Percentiles rank a stretch among this genome's conserved stretches.
Evolutionary conservation across 35 echinoderm and acorn worm species (phyloP).

Genomic region (Strongylocentrotus purpuratus): DNA sequence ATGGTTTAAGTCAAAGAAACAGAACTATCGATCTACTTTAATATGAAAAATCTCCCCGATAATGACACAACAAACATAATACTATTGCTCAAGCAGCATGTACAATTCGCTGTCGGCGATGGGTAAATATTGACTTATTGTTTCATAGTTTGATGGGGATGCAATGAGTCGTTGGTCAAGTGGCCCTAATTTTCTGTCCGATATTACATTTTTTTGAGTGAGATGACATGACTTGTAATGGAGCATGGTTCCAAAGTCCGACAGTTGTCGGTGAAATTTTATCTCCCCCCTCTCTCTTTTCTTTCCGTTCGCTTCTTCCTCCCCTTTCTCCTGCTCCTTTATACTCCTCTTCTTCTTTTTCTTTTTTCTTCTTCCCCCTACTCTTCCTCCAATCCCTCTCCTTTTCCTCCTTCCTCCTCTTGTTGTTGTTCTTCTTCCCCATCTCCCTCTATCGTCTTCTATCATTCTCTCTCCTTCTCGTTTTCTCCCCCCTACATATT

Average conservation of each 20-base stretch:
- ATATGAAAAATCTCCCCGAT: too few relatives aligned
- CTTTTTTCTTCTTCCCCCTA: background rate
- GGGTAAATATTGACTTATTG: too few relatives aligned
- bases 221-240: too few relatives aligned
- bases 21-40: too few relatives aligned
- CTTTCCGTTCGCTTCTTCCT: background rate
- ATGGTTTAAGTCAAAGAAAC: too few relatives aligned
- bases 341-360: background rate
- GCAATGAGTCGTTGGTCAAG: too few relatives aligned
- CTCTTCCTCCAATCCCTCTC: background rate
- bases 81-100: too few relatives aligned
- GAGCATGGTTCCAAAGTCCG: background rate
- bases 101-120: too few relatives aligned
- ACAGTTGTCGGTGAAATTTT: background rate
- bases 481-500: background rate
- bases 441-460: background rate
- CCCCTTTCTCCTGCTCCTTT: background rate
- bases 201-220: too few relatives aligned
- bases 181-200: too few relatives aligned
- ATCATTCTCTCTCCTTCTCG: background rate
- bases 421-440: background rate
- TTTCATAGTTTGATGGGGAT: too few relatives aligned
- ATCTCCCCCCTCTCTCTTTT: background rate
- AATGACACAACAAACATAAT: too few relatives aligned
- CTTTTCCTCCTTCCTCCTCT: background rate